Evolutionary conservation across 1,140 invertebrate species (phyloP).

Genomic region (Heliconius hewitsoni): DNA sequence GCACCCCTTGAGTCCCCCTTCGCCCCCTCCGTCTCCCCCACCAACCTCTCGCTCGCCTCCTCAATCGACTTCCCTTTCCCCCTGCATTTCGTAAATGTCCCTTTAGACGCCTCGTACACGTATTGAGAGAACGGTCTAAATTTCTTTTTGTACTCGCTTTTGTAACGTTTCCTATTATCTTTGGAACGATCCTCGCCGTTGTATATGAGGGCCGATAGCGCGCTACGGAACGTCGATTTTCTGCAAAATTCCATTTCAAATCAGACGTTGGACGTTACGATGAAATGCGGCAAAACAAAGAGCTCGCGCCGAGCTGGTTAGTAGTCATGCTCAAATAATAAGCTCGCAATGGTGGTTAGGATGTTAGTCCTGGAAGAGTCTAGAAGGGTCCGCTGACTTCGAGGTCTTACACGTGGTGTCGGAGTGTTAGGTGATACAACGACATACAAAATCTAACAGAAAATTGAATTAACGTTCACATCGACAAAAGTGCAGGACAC

Average conservation of each 20-base stretch:
- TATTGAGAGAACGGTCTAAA: slow-evolving; percentile 91
- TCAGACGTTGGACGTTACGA: slow-evolving; percentile 70
- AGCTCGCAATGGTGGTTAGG: slow-evolving; percentile 78
- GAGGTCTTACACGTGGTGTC: slow-evolving; percentile 60
- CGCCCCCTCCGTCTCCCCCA: slow-evolving; percentile 56
- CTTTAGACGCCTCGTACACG: slow-evolving; percentile 87
- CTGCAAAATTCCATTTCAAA: slow-evolving; percentile 81
- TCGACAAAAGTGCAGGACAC: slow-evolving; percentile 78
- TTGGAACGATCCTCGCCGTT: slow-evolving; percentile 81
- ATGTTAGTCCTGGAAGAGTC: slow-evolving; percentile 73
- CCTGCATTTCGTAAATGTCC: slow-evolving; percentile 85
- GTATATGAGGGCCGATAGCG: slow-evolving; percentile 80
- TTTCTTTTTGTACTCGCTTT: slow-evolving; percentile 90
- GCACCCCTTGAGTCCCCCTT: no score
- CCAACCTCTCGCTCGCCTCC: slow-evolving; percentile 75
- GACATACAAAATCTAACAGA: slow-evolving; percentile 78
- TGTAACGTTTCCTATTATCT: slow-evolving; percentile 82
- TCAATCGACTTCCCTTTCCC: slow-evolving; percentile 80
- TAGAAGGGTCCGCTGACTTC: slow-evolving; percentile 60
- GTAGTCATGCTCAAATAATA: slow-evolving; percentile 80
- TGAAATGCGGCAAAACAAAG: slow-evolving; percentile 77
- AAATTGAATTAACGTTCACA: slow-evolving; percentile 76
- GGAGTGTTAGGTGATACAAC: slow-evolving; percentile 77
- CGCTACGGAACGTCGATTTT: slow-evolving; percentile 82
- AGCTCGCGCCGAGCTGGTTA: slow-evolving; percentile 76